Evolutionary conservation across 2,797 vertebrate species (phyloP).

Genomic region (Pyrocephalus nanus): DNA sequence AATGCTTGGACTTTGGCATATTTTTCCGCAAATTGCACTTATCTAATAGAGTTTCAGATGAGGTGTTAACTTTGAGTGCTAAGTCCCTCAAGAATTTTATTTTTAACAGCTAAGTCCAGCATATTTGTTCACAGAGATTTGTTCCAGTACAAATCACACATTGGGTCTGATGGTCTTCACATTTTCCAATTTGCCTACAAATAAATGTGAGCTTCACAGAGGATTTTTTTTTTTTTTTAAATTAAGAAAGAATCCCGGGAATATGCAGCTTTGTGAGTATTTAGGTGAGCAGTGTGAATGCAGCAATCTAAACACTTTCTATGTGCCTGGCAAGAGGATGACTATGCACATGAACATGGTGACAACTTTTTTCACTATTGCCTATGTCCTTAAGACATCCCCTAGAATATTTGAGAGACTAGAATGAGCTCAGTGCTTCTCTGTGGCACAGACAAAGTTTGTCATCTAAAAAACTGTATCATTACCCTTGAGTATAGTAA

Average conservation of each 20-base stretch:
- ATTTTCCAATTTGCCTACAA: background rate
- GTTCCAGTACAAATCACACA: background rate
- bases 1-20: background rate
- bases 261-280: background rate
- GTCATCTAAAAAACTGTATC: background rate
- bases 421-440: background rate
- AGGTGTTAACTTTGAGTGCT: background rate
- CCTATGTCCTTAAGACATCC: background rate
- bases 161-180: background rate
- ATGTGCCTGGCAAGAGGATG: background rate
- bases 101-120: background rate
- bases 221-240: background rate
- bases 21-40: background rate
- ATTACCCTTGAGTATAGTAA: background rate
- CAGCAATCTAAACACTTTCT: background rate
- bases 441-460: background rate
- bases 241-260: background rate
- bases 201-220: background rate
- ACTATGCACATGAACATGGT: background rate
- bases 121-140: background rate
- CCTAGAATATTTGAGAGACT: background rate
- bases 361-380: background rate
- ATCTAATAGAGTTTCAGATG: background rate
- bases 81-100: background rate
- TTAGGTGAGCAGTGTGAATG: background rate